Percentiles rank a stretch among this genome's conserved stretches.
Conservation (phyloP, 2,888 invertebrate species). For the Prosopocoilus inquinatus region DNA sequence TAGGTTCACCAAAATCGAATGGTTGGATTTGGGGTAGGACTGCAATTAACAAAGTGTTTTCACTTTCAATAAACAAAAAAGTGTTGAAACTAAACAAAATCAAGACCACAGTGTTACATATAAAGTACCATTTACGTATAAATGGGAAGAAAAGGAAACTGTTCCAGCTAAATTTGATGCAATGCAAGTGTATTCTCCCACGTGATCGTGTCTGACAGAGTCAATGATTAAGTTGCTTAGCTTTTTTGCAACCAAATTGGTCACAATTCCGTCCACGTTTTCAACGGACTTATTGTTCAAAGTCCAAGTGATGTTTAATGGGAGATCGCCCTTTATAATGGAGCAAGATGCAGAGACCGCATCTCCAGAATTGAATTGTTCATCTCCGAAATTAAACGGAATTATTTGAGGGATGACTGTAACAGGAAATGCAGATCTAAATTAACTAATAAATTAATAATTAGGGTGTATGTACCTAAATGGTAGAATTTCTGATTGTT, state of each 20-base stretch:
- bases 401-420: constrained; percentile 55
- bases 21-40: constrained; percentile 78
- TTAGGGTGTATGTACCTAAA: no score
- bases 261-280: constrained; percentile 56
- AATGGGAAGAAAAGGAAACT: constrained; percentile 46
- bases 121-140: constrained; percentile 33
- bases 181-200: constrained; percentile 70
- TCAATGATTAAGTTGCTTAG: constrained; percentile 70
- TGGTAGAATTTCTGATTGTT: no score
- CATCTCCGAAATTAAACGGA: constrained; percentile 58
- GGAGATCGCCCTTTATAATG: constrained; percentile 75
- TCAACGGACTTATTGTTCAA: constrained; percentile 63
- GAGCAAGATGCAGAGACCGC: constrained; percentile 68
- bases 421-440: constrained; percentile 50
- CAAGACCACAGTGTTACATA: background rate
- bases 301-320: constrained; percentile 69
- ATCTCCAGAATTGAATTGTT: constrained; percentile 65
- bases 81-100: background rate
- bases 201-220: constrained; percentile 68
- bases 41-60: constrained; percentile 39
- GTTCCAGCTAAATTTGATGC: constrained; percentile 68
- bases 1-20: constrained; percentile 64
- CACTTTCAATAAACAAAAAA: background rate
- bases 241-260: constrained; percentile 61
- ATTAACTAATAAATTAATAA: constrained; percentile 37